Base-by-base conservation (phyloP, 2,797 vertebrate species). In the Hoplostethus mediterraneus region DNA sequence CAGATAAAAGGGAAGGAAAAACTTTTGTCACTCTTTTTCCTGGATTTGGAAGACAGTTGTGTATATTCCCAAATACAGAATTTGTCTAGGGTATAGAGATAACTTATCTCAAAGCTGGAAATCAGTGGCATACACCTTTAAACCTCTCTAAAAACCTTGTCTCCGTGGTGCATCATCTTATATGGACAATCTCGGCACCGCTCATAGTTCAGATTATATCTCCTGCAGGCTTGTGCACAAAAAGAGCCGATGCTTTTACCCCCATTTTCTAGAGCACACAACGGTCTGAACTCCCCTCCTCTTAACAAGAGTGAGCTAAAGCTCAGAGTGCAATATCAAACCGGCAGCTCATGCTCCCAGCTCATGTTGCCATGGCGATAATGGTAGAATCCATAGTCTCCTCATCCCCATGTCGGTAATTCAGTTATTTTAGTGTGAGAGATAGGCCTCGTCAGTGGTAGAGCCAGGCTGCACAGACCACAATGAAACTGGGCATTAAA, bases 301-400 rank as follows among this genome's bases (percentile, higher is more conserved):
- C 82, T 88, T 79, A 82, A 86, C 80, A 76, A 68, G 68, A 84
- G 48, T 28, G 59, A 86, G 80, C 61, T 9, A 63, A 40, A 71
- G 79, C 87, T 81, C 81, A 64, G 66, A 80, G 81, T 61, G 83
- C 86, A 90, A 87, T 87, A 88, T 88, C 84, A 86, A 79, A 83
- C 72, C 61, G 10, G 60, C 80, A 63, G 71, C 73, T 74, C 75
- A 30, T 40, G 11, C 81, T 76, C 79, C 62, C 74, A 45, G 74
- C 83, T 84, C 88, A 84, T 59, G 91, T 94, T 93, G 87, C 92
- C 90, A 94, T 94, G 90, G 88, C 33, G 36, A 93, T 92, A 86
- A 86, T 83, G 89, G 82, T 30, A 42, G 88, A 82, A 86, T 87
- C 87, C 81, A 82, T 77, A 73, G 79, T 72, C 83, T 82, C 75